phyloP scores from a whole-genome alignment of 1,140 invertebrate species.

The Phenacoccus solenopsis region DNA sequence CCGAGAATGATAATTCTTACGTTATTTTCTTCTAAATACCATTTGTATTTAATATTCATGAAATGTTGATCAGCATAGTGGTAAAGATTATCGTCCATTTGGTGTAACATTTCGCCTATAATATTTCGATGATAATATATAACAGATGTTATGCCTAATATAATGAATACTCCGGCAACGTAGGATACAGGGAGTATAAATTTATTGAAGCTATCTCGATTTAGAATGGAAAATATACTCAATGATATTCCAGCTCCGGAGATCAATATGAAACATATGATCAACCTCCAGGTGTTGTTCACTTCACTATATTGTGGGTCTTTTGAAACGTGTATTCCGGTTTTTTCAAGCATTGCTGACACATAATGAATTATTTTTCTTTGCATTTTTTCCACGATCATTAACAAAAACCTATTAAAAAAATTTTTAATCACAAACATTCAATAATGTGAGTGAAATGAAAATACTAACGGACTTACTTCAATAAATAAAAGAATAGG shows the following conservation, averaged over 20 bases:
- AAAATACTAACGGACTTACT: no score
- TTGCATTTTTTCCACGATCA: no score
- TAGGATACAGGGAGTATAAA: not conserved
- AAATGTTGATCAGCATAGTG: not conserved
- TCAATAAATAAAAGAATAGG: no score
- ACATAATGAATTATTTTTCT: no score
- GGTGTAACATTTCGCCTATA: not conserved
- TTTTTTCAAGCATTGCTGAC: no score
- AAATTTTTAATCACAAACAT: no score
- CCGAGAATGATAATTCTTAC: not conserved
- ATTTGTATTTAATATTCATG: not conserved
- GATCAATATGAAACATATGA: not conserved
- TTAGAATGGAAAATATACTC: not conserved
- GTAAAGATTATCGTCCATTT: not conserved
- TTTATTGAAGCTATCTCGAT: not conserved
- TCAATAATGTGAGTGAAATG: no score
- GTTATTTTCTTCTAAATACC: not conserved
- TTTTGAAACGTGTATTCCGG: no score
- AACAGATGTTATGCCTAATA: not conserved
- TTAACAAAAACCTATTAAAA: no score
- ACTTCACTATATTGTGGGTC: no score
- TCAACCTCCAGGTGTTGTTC: no score
- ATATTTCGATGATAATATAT: not conserved
- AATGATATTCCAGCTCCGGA: not conserved
- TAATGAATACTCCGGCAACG: not conserved